Base-by-base conservation (phyloP, 2,888 invertebrate species). In the Drosophila flavopinicola region DNA sequence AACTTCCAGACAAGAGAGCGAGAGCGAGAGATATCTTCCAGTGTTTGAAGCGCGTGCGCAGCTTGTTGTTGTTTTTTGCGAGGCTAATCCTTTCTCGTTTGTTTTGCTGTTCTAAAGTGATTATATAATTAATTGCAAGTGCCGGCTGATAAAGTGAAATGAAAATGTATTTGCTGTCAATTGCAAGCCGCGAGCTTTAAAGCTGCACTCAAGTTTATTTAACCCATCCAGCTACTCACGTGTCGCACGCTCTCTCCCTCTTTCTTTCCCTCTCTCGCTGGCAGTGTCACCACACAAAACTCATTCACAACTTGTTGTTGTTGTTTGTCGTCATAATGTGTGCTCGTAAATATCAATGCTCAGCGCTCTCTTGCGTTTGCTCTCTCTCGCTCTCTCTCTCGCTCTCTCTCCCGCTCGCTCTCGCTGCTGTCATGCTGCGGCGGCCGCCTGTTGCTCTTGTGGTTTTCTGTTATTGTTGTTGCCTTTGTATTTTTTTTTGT, bases 291-390 rank as follows among this genome's bases (percentile, higher is more conserved):
- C 2, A 35, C 29, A 27, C 37, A 27, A 35, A 68, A 57, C 72
- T 69, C 70, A 73, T 73, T 74, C 74, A 73, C 65, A 73, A 75
- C 47, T 73, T 51, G 53, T 47, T 66, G 58, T 57, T 63, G 25
- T 41, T 54, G 29, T 57, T 73, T 63, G 73, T 67, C 54, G 57
- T 51, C 67, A 67, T 56, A 69, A 54, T 37, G 37, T 7, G 20
- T 30, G 11, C 44, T 44, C 44, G 30, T 63, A 61, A 52, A 23
- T 47, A 33, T 23, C 32, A 57, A 52, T 38, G 41, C 56, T 35
- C 33, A 27, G 41, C 45, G 32, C 33, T 13, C 35, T 39, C 30
- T 60, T 27, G 1, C 17, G 24, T n/a, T 23, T 33, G 15, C 37
- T 11, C 25, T 27, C n/a, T 29, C 20, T 37, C 10, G n/a, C 49